These are phyloP conservation scores for Geotrupes spiniger DNA, from an alignment of 2,888 invertebrate genomes.

Conservation along the genomic window DNA sequence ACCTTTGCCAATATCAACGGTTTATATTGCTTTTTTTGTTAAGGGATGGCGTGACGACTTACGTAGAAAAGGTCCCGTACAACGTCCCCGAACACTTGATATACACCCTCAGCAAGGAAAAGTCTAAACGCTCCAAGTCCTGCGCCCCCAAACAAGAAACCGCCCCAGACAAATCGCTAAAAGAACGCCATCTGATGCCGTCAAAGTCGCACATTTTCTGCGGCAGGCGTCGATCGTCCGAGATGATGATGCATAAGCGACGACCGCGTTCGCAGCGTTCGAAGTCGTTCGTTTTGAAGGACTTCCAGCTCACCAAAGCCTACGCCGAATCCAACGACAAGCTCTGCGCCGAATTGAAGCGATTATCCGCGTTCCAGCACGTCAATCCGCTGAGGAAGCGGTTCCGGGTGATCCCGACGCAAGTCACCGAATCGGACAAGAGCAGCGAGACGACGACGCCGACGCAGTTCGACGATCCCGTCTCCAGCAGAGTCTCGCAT, in stretches of 20 bases:
- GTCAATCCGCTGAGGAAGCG: slow-evolving; percentile 8
- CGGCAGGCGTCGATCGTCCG: slow-evolving; percentile 2
- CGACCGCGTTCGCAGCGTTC: slow-evolving; percentile 11
- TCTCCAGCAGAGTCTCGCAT: neutral
- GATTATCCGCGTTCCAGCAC: slow-evolving; percentile 10
- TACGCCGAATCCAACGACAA: neutral
- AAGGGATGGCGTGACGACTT: neutral
- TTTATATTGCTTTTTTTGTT: too few species aligned
- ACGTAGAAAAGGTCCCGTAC: slow-evolving; percentile 5
- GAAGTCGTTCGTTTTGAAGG: slow-evolving; percentile 8
- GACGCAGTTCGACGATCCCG: slow-evolving; percentile 4
- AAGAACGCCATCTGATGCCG: neutral
- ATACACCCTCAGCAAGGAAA: slow-evolving; percentile 3
- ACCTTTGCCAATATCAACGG: too few species aligned
- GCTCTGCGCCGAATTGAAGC: slow-evolving; percentile 14
- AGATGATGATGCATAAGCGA: slow-evolving; percentile 1
- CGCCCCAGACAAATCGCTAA: neutral
- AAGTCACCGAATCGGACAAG: neutral
- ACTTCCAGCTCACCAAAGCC: neutral
- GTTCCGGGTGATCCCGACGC: slow-evolving; percentile 11
- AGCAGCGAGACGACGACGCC: slow-evolving; percentile 5
- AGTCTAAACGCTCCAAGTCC: slow-evolving; percentile 16
- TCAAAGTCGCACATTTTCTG: slow-evolving; percentile 9
- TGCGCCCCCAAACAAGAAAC: slow-evolving; percentile 4
- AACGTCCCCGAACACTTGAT: neutral